Base-by-base conservation (phyloP, 1,140 invertebrate species). In the Formica exsecta region DNA sequence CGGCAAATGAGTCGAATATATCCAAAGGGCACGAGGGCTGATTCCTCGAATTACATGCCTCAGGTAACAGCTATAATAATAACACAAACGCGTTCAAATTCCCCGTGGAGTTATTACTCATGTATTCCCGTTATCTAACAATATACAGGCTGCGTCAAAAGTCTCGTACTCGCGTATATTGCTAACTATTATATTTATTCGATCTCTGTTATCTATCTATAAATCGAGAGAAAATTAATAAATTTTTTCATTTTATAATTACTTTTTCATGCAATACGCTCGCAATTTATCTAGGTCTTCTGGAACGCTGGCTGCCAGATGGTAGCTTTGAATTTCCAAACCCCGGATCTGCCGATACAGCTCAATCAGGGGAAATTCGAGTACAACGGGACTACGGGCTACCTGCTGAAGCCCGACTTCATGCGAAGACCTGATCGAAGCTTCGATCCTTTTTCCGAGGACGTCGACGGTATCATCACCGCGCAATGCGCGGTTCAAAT, bases 281-380 rank as follows among this genome's bases (percentile, higher is more conserved):
- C 13, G 22, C 38, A 19, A 3, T 68, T 22, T 22, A 41, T 83
- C 94, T 95, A 97, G 97, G 90, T 98, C 96, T 95, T 95, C 91
- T 98, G 97, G 97, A 98, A 98, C 94, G 97, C 97, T 48, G 97
- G 97, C 29, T 97, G 97, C 92, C 97, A 98, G 92, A 97, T 98
- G 97, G 97, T 98, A 3, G 96, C 97, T 16, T 94, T 98, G 3
- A 98, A 98, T 93, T 98, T 97, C 91, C 97, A 98, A 95, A 98
- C 97, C 2, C 95, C 97, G 2, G 97, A 98, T 93, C 93, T 98
- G 77, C 96, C 97, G 32, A 97, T 98, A 96, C 97, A 98, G 93
- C 94, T 98, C 22, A 98, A 98, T 95, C 97, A 97, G 91, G 97
- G 97, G 89, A 98, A 98, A 94, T 98, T 98, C 94, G 97, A 98